Conservation (phyloP, 1,140 invertebrate species). For the Macrobrachium nipponense region DNA sequence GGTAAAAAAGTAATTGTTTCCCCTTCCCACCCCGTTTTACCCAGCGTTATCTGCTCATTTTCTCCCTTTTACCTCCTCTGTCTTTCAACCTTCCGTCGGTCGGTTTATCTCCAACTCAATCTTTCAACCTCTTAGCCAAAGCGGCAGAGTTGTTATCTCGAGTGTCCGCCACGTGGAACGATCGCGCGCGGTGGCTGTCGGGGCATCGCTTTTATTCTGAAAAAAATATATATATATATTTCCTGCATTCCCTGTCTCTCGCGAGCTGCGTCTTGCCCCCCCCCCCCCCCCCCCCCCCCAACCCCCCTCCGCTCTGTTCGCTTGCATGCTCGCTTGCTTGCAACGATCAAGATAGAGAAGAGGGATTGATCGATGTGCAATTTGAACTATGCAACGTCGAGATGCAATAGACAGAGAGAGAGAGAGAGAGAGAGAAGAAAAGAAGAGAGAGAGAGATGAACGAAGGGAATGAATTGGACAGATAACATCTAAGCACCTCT, state of each 20-base stretch:
- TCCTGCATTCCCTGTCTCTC: too few species aligned
- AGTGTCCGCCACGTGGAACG: neutral
- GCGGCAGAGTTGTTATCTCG: conserved; percentile 10
- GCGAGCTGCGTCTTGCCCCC: too few species aligned
- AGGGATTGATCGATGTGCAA: too few species aligned
- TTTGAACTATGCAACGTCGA: neutral
- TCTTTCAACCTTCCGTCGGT: neutral
- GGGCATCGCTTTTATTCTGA: too few species aligned
- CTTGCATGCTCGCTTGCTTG: too few species aligned
- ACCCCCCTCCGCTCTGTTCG: too few species aligned
- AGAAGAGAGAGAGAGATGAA: conserved; percentile 13
- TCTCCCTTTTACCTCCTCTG: neutral
- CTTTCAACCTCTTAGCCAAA: neutral
- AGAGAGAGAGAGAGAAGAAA: neutral
- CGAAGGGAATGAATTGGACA: neutral
- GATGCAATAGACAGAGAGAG: neutral
- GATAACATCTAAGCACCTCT: neutral
- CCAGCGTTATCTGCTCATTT: neutral
- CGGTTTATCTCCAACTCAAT: neutral
- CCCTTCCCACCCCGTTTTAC: neutral
- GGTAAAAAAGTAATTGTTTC: too few species aligned
- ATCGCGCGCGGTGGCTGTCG: too few species aligned
- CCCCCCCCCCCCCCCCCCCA: too few species aligned
- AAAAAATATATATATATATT: too few species aligned
- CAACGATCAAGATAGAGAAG: too few species aligned